A percentile compares a stretch with the other conserved stretches of the same genome.
phyloP scores from a whole-genome alignment of 2,797 vertebrate species.

The Sylvilagus floridanus region DNA sequence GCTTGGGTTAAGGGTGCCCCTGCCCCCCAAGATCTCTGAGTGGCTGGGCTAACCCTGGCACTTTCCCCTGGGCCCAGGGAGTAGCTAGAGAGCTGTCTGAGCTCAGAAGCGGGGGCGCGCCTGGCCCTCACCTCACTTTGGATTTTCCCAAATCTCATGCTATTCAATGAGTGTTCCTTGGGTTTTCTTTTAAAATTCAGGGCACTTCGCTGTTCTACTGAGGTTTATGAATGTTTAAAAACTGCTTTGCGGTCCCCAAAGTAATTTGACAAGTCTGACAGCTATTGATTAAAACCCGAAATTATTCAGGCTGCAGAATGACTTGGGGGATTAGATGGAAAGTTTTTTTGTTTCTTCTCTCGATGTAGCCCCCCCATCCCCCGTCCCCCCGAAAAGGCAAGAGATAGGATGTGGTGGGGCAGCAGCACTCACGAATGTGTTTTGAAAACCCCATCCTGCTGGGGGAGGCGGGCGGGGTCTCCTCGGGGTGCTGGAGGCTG shows the following conservation, averaged over 20 bases:
- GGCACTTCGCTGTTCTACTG: slow-evolving; percentile 86
- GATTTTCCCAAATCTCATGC: slow-evolving; percentile 84
- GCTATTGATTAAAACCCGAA: slow-evolving; percentile 91
- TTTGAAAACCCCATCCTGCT: slow-evolving; percentile 83
- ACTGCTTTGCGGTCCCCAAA: slow-evolving; percentile 90
- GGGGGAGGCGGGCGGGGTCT: background rate
- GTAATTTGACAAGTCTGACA: slow-evolving; percentile 92
- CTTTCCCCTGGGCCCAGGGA: background rate
- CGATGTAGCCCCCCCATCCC: background rate
- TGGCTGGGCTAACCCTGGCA: background rate
- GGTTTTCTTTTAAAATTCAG: slow-evolving; percentile 88
- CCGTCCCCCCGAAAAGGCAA: background rate
- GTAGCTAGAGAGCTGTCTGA: background rate
- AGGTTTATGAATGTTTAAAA: slow-evolving; percentile 92
- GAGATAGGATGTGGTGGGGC: slow-evolving; percentile 84
- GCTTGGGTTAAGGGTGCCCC: background rate
- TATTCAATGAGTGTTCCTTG: slow-evolving; percentile 83
- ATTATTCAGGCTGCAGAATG: slow-evolving; percentile 89
- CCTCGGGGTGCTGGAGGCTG: background rate
- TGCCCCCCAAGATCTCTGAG: background rate
- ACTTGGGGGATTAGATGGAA: slow-evolving; percentile 88
- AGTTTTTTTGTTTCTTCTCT: slow-evolving; percentile 82
- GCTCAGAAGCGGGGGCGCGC: background rate
- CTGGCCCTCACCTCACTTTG: slow-evolving; percentile 82
- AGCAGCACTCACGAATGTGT: slow-evolving; percentile 82